Percentiles rank a stretch among this genome's conserved stretches.
Conservation (phyloP, 2,888 invertebrate genomes). For the Hirtodrosophila histrioides region DNA sequence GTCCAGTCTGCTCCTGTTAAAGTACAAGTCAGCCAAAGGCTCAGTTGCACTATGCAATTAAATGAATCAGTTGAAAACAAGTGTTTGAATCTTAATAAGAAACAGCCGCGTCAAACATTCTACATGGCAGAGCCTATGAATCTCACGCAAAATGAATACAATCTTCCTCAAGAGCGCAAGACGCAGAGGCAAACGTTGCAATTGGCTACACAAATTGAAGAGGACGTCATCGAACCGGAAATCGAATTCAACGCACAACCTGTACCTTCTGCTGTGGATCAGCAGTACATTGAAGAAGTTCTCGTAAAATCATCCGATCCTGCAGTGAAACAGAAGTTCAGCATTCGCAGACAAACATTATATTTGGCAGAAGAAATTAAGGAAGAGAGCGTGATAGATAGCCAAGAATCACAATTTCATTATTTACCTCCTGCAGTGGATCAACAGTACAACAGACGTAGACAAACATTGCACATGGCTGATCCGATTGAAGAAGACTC, state of each 20-base stretch:
- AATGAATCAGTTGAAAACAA: conserved; percentile 24
- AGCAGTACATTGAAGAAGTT: conserved; percentile 9
- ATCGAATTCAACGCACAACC: not conserved
- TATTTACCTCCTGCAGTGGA: not conserved
- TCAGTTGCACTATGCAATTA: conserved; percentile 20
- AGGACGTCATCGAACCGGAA: not conserved
- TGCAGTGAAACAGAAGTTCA: not conserved
- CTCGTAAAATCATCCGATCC: not conserved
- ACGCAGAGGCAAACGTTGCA: conserved; percentile 12
- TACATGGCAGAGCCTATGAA: conserved; percentile 29
- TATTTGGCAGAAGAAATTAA: conserved; percentile 14
- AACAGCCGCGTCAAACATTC: conserved; percentile 15
- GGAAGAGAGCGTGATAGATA: not conserved
- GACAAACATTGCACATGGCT: conserved; percentile 8
- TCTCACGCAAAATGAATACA: not conserved
- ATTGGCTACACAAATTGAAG: conserved; percentile 9
- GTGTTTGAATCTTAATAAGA: not conserved
- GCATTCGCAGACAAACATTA: conserved; percentile 16
- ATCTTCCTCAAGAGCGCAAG: too few relatives aligned
- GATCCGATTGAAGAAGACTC: conserved; percentile 35
- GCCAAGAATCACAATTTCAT: not conserved
- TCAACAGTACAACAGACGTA: not conserved
- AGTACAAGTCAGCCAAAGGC: not conserved
- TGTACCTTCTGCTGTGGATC: not conserved
- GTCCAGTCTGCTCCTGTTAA: too few relatives aligned